phyloP scores from a whole-genome alignment of 2,888 invertebrate genomes.

The Pseudanteris insignis region DNA sequence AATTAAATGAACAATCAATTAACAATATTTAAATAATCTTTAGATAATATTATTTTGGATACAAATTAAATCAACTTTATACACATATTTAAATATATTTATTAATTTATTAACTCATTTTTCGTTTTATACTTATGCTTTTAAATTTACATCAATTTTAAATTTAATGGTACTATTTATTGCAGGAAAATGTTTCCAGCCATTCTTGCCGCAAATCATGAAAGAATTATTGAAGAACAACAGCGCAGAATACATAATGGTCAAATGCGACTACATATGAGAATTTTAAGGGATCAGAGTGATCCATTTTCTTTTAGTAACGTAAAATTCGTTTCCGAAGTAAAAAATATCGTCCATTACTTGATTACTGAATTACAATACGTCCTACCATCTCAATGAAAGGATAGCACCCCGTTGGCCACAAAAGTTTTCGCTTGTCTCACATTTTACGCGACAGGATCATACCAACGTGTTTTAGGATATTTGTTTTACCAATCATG shows the following conservation, averaged over 20 bases:
- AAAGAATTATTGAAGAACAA: not conserved
- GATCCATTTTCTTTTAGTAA: slow-evolving; percentile 1
- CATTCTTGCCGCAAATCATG: no score
- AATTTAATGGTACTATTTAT: no score
- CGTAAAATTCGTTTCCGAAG: not conserved
- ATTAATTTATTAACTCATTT: no score
- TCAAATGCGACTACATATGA: not conserved
- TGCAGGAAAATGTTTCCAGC: no score
- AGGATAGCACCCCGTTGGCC: not conserved
- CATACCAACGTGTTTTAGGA: not conserved
- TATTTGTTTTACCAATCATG: not conserved
- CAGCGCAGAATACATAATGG: not conserved
- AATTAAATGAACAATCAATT: no score
- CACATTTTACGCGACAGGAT: not conserved
- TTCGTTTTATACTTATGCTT: no score
- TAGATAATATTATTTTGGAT: no score
- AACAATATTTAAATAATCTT: no score
- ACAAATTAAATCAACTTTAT: no score
- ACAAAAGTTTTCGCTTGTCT: not conserved
- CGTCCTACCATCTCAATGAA: not conserved
- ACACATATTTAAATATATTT: no score
- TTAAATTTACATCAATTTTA: no score
- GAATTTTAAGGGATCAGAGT: not conserved
- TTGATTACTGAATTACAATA: not conserved
- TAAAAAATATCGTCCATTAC: not conserved